phyloP scores from a whole-genome alignment of 2,888 invertebrate genomes.

The Palloptera scutellata region DNA sequence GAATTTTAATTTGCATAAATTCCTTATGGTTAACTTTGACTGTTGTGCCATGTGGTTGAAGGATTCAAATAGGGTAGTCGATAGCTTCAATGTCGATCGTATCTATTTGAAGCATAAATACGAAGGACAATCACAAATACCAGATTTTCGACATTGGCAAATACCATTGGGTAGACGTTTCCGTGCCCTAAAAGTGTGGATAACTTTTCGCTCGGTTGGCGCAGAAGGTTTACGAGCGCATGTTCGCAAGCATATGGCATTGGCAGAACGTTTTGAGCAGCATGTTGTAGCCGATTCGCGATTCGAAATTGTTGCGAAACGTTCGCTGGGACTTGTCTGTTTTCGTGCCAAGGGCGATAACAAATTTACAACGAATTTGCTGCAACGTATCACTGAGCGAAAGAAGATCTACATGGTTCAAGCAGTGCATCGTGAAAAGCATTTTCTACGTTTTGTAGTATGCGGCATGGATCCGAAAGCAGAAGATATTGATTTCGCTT shows the following conservation, averaged over 20 bases:
- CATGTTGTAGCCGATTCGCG: constrained; percentile 75
- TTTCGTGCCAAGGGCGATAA: constrained; percentile 84
- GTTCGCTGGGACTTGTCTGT: constrained; percentile 84
- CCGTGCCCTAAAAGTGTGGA: constrained; percentile 92
- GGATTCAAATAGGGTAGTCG: constrained; percentile 79
- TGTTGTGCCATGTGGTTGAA: constrained; percentile 94
- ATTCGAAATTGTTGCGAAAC: constrained; percentile 81
- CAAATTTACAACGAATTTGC: constrained; percentile 72
- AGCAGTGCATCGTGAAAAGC: constrained; percentile 72
- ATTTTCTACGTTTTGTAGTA: constrained; percentile 82
- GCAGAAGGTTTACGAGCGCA: constrained; percentile 79
- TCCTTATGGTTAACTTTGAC: constrained; percentile 94
- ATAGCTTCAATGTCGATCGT: constrained; percentile 90
- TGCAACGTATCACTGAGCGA: constrained; percentile 77
- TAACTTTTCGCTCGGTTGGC: constrained; percentile 84
- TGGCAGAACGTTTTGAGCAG: constrained; percentile 82
- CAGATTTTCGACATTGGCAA: constrained; percentile 80
- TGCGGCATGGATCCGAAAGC: constrained; percentile 77
- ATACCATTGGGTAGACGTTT: constrained; percentile 86
- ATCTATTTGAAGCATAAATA: constrained; percentile 83
- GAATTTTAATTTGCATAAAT: constrained; percentile 95
- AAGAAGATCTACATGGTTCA: constrained; percentile 85
- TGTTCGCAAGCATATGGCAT: constrained; percentile 76
- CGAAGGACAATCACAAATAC: constrained; percentile 69
- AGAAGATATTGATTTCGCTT: constrained; percentile 78